phyloP scores from a whole-genome alignment of 2,888 invertebrate genomes.

The Drosophila emarginata region DNA sequence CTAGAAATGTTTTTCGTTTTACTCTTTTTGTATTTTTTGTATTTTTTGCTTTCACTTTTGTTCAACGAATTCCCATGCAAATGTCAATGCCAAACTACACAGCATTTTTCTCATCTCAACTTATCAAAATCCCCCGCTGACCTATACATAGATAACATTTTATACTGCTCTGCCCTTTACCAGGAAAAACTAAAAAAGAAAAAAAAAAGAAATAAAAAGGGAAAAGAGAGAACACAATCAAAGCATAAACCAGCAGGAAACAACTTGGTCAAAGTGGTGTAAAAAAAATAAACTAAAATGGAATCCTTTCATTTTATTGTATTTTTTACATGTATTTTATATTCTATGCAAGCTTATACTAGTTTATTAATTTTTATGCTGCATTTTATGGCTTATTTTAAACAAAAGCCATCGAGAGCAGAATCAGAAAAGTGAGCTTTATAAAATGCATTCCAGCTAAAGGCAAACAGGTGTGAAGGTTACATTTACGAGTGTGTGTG shows the following conservation, averaged over 20 bases:
- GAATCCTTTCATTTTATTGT: constrained; percentile 16
- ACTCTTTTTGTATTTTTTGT: not conserved
- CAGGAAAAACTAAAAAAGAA: not conserved
- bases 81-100: constrained; percentile 49
- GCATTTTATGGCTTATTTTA: not conserved
- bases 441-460: constrained; percentile 23
- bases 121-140: not conserved
- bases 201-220: not conserved
- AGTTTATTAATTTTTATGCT: constrained; percentile 20
- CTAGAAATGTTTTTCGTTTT: not conserved
- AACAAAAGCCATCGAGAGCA: not conserved
- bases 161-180: not conserved
- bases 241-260: constrained; percentile 27
- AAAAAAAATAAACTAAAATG: constrained; percentile 18
- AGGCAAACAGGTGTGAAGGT: not conserved
- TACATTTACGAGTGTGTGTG: not conserved
- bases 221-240: constrained; percentile 20
- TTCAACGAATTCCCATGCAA: constrained; percentile 17
- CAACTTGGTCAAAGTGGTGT: constrained; percentile 37
- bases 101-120: constrained; percentile 23
- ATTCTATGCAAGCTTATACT: constrained; percentile 13
- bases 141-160: not conserved
- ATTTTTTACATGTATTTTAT: constrained; percentile 35
- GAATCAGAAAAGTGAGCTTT: constrained; percentile 52
- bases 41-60: not conserved